Conservation (phyloP, 2,797 vertebrate genomes). For the Catharus ustulatus region DNA sequence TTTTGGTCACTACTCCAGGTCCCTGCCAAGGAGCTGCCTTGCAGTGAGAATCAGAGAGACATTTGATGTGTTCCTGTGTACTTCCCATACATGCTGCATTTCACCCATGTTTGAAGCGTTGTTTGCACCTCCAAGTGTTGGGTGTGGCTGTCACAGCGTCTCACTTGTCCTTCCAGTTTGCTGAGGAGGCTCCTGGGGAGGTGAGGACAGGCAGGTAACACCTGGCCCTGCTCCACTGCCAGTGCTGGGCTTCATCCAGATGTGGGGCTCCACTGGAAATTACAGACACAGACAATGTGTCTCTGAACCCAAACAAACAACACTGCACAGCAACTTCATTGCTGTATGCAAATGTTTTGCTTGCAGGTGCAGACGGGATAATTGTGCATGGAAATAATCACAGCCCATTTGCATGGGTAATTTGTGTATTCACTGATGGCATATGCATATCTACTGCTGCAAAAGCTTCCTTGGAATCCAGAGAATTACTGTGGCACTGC, state of each 20-base stretch:
- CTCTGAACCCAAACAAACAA: neutral
- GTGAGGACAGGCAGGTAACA: neutral
- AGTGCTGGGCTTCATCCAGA: neutral
- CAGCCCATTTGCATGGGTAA: conserved; percentile 35
- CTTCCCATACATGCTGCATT: neutral
- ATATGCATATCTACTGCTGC: neutral
- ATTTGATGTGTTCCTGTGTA: neutral
- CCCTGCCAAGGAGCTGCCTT: neutral
- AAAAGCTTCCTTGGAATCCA: neutral
- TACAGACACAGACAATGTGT: neutral
- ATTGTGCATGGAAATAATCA: conserved; percentile 15
- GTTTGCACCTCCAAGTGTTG: neutral
- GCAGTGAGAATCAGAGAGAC: too few relatives aligned
- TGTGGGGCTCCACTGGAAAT: neutral
- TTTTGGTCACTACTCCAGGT: neutral
- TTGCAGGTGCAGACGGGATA: conserved; percentile 25
- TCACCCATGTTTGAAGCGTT: neutral
- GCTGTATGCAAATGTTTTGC: neutral
- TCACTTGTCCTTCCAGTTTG: accelerated
- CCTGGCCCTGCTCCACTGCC: accelerated
- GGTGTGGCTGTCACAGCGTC: neutral
- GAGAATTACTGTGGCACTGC: neutral
- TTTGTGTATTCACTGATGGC: neutral
- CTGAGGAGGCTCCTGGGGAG: accelerated
- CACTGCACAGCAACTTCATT: neutral